Percentiles rank a stretch among this genome's conserved stretches.
phyloP scores from a whole-genome alignment of 1,140 invertebrate species.

The Lasioglossum baleicum region DNA sequence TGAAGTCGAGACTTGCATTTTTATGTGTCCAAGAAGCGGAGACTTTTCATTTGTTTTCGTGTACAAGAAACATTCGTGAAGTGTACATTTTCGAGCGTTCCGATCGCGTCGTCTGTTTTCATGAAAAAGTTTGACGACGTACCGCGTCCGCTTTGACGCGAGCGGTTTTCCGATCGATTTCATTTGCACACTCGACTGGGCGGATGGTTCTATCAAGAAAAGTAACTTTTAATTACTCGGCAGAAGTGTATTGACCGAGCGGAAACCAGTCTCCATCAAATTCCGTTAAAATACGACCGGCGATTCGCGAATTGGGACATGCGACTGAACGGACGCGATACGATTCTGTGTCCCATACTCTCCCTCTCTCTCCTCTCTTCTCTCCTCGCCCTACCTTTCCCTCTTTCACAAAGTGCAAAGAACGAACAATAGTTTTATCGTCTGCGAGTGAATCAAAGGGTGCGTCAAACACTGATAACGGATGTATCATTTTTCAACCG shows the following conservation, averaged over 20 bases:
- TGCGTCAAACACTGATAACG: constrained; percentile 33
- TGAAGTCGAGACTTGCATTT: no score
- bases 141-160: not conserved
- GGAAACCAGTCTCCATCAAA: constrained; percentile 21
- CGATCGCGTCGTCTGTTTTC: not conserved
- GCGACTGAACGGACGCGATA: constrained; percentile 30
- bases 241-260: constrained; percentile 28
- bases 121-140: not conserved
- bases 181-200: constrained; percentile 8
- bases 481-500: constrained; percentile 29
- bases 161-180: constrained; percentile 1
- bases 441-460: constrained; percentile 34
- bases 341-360: constrained; percentile 13
- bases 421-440: constrained; percentile 37
- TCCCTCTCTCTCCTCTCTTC: no score
- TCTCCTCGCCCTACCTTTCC: not conserved
- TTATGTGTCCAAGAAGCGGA: no score
- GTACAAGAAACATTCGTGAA: no score
- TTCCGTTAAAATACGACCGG: constrained; percentile 19
- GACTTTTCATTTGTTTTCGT: no score
- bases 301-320: constrained; percentile 31
- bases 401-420: constrained; percentile 31
- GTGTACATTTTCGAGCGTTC: no score
- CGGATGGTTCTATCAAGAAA: constrained; percentile 13
- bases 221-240: constrained; percentile 38